phyloP scores from a whole-genome alignment of 2,797 vertebrate species.

The Myripristis murdjan region DNA sequence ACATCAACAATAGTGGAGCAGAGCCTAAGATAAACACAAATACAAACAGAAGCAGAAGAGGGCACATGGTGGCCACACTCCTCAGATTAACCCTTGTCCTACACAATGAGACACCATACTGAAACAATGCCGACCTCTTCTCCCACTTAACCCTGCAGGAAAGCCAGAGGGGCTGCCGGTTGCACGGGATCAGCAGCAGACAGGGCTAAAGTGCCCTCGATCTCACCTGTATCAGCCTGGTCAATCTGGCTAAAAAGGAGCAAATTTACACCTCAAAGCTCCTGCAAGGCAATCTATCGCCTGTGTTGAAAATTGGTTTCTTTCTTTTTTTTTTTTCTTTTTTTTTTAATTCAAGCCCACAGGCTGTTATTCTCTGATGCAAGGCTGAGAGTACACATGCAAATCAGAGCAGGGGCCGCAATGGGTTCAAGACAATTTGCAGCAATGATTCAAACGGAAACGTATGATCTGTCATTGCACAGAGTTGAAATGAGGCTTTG shows the following conservation, averaged over 20 bases:
- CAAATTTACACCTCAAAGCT: neutral
- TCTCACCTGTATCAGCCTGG: neutral
- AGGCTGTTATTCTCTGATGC: neutral
- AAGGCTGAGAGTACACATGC: neutral
- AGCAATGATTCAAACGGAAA: neutral
- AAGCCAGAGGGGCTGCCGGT: slow-evolving; percentile 17
- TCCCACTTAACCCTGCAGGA: slow-evolving; percentile 26
- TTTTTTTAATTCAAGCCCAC: neutral
- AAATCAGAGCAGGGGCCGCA: neutral
- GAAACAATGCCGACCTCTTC: slow-evolving; percentile 52
- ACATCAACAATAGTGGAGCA: slow-evolving; percentile 75
- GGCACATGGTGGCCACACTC: slow-evolving; percentile 64
- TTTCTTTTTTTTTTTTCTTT: too few species aligned
- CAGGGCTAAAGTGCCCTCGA: slow-evolving; percentile 12
- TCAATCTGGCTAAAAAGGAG: neutral
- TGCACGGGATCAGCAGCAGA: neutral
- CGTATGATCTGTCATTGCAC: neutral
- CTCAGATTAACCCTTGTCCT: slow-evolving; percentile 76
- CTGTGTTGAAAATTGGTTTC: neutral
- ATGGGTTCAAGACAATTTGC: slow-evolving; percentile 6
- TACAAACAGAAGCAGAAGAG: slow-evolving; percentile 70
- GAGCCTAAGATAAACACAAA: slow-evolving; percentile 76
- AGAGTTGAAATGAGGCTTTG: slow-evolving; percentile 3
- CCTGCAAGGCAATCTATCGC: neutral
- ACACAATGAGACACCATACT: slow-evolving; percentile 56